A percentile compares a stretch with the other conserved stretches of the same genome.
Conservation (phyloP, 2,888 invertebrate species). For the Villa cingulata region DNA sequence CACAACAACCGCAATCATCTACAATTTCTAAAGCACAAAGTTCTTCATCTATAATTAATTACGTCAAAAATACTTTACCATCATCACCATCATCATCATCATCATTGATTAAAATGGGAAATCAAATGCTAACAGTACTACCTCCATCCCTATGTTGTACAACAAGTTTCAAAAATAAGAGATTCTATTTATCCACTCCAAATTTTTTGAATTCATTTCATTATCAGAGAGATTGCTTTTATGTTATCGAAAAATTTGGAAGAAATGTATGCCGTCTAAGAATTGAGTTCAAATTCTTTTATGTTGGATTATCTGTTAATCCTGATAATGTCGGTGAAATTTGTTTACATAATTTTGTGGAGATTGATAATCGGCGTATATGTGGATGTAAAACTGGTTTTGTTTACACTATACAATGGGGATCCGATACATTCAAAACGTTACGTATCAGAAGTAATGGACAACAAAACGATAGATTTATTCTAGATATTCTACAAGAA, state of each 20-base stretch:
- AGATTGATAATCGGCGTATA: constrained; percentile 42
- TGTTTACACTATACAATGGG: constrained; percentile 25
- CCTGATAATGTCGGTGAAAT: constrained; percentile 7
- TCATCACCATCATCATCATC: neutral
- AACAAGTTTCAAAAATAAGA: constrained; percentile 32
- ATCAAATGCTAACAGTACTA: too few species aligned
- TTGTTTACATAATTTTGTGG: constrained; percentile 40
- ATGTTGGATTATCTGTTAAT: constrained; percentile 29
- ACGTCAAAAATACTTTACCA: too few species aligned
- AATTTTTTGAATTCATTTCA: constrained; percentile 40
- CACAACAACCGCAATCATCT: too few species aligned
- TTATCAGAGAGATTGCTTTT: constrained; percentile 38
- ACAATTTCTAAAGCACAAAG: too few species aligned
- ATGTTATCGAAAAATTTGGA: constrained; percentile 38
- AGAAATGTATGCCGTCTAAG: constrained; percentile 40
- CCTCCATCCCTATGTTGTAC: constrained; percentile 29
- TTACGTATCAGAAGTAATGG: constrained; percentile 37
- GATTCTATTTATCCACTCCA: constrained; percentile 42
- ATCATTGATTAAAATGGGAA: too few species aligned
- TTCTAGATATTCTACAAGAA: constrained; percentile 43
- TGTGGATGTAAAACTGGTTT: constrained; percentile 42
- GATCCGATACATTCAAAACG: constrained; percentile 31
- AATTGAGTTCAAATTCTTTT: constrained; percentile 42
- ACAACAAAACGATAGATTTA: constrained; percentile 38
- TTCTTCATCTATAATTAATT: too few species aligned